A percentile compares a stretch with the other conserved stretches of the same genome.
These are phyloP conservation scores for Coregonus clupeaformis DNA, from an alignment of 2,113 vertebrate species.

Conservation along the genomic window DNA sequence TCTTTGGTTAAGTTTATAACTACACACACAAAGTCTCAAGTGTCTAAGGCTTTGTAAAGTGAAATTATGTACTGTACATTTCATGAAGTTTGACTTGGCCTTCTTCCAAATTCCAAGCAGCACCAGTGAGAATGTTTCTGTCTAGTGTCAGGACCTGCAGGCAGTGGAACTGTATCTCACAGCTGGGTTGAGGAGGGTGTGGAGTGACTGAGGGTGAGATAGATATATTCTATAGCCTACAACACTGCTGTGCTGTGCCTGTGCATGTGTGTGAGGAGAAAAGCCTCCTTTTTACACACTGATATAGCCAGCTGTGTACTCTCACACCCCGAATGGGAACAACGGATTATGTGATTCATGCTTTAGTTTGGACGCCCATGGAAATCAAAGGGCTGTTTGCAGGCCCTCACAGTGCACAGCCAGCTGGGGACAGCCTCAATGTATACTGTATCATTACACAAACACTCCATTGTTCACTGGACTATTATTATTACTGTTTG, in stretches of 20 bases:
- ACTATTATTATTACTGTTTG: not conserved
- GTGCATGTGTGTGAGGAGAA: not conserved
- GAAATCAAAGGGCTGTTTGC: not conserved
- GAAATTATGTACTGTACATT: too few species aligned
- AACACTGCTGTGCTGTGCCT: not conserved
- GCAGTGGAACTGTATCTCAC: not conserved
- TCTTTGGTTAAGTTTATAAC: too few species aligned
- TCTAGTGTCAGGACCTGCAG: too few species aligned
- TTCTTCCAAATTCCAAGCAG: too few species aligned
- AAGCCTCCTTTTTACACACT: not conserved
- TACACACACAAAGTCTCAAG: too few species aligned
- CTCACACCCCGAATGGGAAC: not conserved
- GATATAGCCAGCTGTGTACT: slow-evolving; percentile 4
- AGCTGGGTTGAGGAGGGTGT: not conserved
- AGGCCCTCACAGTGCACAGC: not conserved
- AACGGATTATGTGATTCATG: not conserved
- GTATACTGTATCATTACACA: not conserved
- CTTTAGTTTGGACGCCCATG: not conserved
- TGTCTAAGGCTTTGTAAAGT: too few species aligned
- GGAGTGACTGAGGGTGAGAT: not conserved
- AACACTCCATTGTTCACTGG: not conserved
- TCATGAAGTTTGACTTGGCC: too few species aligned
- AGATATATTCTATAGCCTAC: too few species aligned
- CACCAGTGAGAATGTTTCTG: too few species aligned
- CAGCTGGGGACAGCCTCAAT: too few species aligned